These are phyloP conservation scores for Taenioides sp. DNA, from an alignment of 2,797 vertebrate species.

Conservation along the genomic window DNA sequence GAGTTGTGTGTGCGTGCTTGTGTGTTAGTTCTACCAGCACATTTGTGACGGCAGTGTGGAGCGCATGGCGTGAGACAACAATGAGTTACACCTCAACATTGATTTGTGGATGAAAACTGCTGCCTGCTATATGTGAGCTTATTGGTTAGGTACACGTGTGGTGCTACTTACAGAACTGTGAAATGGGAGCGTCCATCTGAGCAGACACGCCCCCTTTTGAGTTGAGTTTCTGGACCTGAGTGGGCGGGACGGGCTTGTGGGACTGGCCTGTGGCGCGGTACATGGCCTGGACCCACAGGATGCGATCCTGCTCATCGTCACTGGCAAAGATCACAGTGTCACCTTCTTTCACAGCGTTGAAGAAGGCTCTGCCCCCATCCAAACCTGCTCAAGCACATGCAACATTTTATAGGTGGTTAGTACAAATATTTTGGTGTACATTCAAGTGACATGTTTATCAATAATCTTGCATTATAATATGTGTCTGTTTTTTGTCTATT, in stretches of 20 bases:
- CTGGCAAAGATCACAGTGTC: constrained; percentile 99
- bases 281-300: constrained; percentile 99
- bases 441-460: too few species aligned
- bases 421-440: not conserved
- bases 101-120: constrained; percentile 61
- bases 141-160: constrained; percentile 30
- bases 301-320: constrained; percentile 98
- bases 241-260: constrained; percentile 97
- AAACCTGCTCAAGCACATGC: constrained; percentile 79
- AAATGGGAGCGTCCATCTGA: constrained; percentile 98
- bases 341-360: constrained; percentile 98
- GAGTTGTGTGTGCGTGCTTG: constrained; percentile 67
- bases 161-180: constrained; percentile 99
- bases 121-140: constrained; percentile 45
- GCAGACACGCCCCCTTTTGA: constrained; percentile 97
- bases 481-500: too few species aligned
- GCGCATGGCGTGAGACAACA: constrained; percentile 71
- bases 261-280: constrained; percentile 98
- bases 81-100: constrained; percentile 71
- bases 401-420: not conserved
- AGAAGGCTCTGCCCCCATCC: constrained; percentile 97
- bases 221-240: constrained; percentile 99
- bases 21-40: constrained; percentile 70
- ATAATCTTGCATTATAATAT: not conserved
- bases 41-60: constrained; percentile 69